Conservation (phyloP, 2,113 vertebrate genomes). For the Corapipo altera region DNA sequence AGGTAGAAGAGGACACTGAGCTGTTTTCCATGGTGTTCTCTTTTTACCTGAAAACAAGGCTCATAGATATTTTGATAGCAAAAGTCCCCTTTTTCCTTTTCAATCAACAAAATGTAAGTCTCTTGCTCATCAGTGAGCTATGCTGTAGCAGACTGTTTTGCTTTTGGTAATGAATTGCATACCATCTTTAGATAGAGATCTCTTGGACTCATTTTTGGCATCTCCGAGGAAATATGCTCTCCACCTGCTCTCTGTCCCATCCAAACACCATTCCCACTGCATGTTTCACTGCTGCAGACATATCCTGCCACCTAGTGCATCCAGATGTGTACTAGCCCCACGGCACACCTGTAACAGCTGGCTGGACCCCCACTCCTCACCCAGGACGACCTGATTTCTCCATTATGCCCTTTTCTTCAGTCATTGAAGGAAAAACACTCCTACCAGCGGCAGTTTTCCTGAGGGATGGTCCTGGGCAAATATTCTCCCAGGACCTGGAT, state of each 20-base stretch:
- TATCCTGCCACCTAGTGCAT: conserved; percentile 64
- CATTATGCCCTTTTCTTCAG: not conserved
- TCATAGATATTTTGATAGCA: not conserved
- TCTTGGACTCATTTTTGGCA: conserved; percentile 25
- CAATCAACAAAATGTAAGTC: not conserved
- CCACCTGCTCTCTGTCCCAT: conserved; percentile 31
- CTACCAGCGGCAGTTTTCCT: not conserved
- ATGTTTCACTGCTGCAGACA: not conserved
- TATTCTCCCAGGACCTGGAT: not conserved
- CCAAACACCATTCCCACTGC: not conserved
- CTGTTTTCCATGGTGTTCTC: not conserved
- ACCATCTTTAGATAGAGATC: conserved; percentile 48
- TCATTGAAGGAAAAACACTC: not conserved
- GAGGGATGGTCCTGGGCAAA: not conserved
- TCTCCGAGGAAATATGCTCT: not conserved
- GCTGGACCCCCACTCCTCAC: not conserved
- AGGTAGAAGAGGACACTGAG: not conserved
- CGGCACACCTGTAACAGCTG: not conserved
- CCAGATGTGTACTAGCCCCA: conserved; percentile 18
- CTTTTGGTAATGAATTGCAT: conserved; percentile 59
- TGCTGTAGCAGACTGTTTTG: conserved; percentile 29
- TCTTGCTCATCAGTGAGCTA: conserved; percentile 20
- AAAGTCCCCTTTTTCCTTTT: not conserved
- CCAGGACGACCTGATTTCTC: not conserved
- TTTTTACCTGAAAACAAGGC: not conserved